These are phyloP conservation scores for Harpagifer antarcticus DNA, from an alignment of 2,797 vertebrate genomes.

Conservation along the genomic window DNA sequence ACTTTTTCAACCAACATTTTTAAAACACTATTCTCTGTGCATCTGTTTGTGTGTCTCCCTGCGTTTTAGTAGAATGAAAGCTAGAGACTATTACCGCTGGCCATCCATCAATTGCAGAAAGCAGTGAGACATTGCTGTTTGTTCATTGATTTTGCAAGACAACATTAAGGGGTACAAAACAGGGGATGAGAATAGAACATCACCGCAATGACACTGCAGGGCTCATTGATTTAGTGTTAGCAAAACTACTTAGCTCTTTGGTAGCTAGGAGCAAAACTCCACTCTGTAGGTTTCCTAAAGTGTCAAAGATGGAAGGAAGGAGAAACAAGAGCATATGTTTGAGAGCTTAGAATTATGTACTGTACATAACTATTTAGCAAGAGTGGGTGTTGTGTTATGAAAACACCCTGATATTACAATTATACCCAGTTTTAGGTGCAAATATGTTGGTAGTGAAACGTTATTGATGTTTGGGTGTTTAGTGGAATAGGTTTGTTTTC, in stretches of 20 bases:
- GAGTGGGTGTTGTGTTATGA: not conserved
- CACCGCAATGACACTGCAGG: conserved; percentile 15
- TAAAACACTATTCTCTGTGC: not conserved
- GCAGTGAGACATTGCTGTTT: conserved; percentile 22
- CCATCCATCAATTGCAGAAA: conserved; percentile 35
- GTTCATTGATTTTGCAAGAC: conserved; percentile 42
- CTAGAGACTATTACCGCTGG: not conserved
- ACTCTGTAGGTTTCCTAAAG: conserved; percentile 10
- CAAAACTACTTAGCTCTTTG: conserved; percentile 15
- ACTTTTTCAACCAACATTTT: not conserved
- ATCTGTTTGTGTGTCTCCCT: not conserved
- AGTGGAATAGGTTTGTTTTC: not conserved
- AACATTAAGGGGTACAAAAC: conserved; percentile 16
- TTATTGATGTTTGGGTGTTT: not conserved
- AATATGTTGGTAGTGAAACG: not conserved
- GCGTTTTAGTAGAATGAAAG: not conserved
- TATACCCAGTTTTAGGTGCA: not conserved
- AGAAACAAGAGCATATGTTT: not conserved
- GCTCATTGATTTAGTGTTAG: conserved; percentile 33
- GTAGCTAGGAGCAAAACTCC: conserved; percentile 17
- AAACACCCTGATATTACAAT: not conserved
- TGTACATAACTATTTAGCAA: not conserved
- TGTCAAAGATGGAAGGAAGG: conserved; percentile 3
- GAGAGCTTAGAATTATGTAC: not conserved
- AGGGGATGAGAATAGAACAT: conserved; percentile 16